phyloP scores from a whole-genome alignment of 92 coral and sea anemone species.

The Umimayanthus chanpuru region DNA sequence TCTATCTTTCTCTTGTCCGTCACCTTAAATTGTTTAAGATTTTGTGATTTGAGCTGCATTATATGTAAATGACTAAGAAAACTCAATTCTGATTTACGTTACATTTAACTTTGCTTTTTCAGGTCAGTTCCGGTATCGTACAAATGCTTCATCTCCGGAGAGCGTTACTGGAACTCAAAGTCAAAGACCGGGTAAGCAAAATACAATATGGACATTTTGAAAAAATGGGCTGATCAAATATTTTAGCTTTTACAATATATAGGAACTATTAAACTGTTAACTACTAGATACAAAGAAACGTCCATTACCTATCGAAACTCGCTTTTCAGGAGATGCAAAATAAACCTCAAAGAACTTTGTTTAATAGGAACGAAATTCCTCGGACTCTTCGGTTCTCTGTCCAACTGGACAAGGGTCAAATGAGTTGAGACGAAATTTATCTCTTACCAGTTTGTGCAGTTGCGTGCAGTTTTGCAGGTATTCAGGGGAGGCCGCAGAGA shows the following conservation, averaged over 20 bases:
- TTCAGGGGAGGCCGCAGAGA: too few species aligned
- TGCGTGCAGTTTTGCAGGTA: not conserved
- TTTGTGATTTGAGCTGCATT: not conserved
- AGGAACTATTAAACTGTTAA: too few species aligned
- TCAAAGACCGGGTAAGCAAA: not conserved
- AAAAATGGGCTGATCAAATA: too few species aligned
- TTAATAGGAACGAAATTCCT: too few species aligned
- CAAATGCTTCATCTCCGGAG: not conserved
- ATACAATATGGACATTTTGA: not conserved
- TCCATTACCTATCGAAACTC: too few species aligned
- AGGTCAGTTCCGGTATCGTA: not conserved
- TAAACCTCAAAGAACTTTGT: too few species aligned
- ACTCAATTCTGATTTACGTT: not conserved
- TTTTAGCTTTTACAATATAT: too few species aligned
- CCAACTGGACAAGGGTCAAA: not conserved
- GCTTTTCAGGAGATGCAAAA: too few species aligned
- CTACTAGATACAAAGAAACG: not conserved
- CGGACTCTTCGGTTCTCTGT: not conserved
- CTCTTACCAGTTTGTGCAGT: not conserved
- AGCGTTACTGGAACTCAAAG: not conserved
- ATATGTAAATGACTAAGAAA: not conserved
- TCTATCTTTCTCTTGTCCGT: not conserved
- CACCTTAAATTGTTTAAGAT: too few species aligned
- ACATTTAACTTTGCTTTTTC: not conserved
- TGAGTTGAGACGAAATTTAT: too few species aligned